A percentile compares a stretch with the other conserved stretches of the same genome.
Conservation (phyloP, 1,140 invertebrate genomes). For the Tigriopus japonicus region DNA sequence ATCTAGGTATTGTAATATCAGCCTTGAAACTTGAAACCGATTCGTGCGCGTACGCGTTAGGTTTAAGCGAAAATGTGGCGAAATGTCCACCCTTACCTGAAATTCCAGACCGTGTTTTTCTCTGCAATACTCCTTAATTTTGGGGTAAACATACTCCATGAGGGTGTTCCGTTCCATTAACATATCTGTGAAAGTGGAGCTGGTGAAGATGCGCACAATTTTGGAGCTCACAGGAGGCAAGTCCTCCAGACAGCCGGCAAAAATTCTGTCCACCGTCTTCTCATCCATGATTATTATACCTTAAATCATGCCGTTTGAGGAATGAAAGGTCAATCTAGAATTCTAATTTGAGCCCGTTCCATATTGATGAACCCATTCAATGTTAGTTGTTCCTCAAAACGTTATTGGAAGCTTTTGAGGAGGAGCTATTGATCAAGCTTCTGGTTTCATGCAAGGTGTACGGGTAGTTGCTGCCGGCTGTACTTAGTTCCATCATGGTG, state of each 20-base stretch:
- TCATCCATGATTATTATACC: constrained; percentile 49
- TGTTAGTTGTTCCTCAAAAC: too few species aligned
- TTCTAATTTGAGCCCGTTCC: too few species aligned
- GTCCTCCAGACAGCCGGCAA: constrained; percentile 64
- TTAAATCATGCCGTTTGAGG: neutral
- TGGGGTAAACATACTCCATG: constrained; percentile 95
- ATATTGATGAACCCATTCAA: too few species aligned
- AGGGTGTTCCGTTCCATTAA: constrained; percentile 90
- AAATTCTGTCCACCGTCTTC: constrained; percentile 68
- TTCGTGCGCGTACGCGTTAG: too few species aligned
- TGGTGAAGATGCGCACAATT: constrained; percentile 95
- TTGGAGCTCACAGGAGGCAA: constrained; percentile 89
- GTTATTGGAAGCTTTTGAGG: too few species aligned
- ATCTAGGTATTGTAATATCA: too few species aligned
- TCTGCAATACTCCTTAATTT: constrained; percentile 87
- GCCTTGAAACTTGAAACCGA: too few species aligned
- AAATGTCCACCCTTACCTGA: constrained; percentile 43
- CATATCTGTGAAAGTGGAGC: constrained; percentile 98
- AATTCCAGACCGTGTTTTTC: constrained; percentile 97
- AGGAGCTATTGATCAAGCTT: too few species aligned
- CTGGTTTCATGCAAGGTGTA: too few species aligned
- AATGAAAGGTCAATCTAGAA: too few species aligned
- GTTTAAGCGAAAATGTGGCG: neutral
- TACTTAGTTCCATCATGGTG: too few species aligned
- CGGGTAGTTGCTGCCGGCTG: too few species aligned